phyloP scores from a whole-genome alignment of 2,888 invertebrate species.

The Drosophila mayaguana region DNA sequence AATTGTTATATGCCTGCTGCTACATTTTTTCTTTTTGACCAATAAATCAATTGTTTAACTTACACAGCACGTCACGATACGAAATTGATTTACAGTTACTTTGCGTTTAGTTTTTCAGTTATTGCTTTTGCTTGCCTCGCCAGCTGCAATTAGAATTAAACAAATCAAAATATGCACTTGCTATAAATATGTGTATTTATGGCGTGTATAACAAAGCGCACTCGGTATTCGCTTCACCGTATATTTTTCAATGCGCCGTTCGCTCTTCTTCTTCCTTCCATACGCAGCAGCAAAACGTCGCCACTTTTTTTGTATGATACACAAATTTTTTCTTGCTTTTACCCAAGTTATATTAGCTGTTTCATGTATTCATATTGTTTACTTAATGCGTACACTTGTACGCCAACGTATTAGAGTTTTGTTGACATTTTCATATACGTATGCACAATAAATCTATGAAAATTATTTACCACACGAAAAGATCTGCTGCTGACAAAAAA shows the following conservation, averaged over 20 bases:
- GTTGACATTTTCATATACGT: conserved; percentile 38
- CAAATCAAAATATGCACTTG: conserved; percentile 46
- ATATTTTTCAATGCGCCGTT: conserved; percentile 50
- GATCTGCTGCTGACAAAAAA: conserved; percentile 67
- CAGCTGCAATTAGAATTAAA: conserved; percentile 55
- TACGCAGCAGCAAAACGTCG: conserved; percentile 57
- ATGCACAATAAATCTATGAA: conserved; percentile 47
- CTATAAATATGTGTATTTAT: conserved; percentile 32
- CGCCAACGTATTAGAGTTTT: conserved; percentile 22
- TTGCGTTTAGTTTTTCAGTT: not conserved
- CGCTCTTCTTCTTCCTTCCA: conserved; percentile 41
- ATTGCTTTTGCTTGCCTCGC: conserved; percentile 8
- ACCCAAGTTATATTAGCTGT: conserved; percentile 2
- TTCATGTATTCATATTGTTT: not conserved
- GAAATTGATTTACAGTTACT: conserved; percentile 27
- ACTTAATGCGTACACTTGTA: not conserved
- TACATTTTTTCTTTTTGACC: conserved; percentile 6
- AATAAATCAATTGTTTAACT: conserved; percentile 55
- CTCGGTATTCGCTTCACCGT: conserved; percentile 45
- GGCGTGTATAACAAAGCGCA: conserved; percentile 32
- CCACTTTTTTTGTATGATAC: conserved; percentile 50
- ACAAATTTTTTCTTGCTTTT: conserved; percentile 32
- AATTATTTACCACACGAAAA: conserved; percentile 67
- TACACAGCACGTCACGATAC: conserved; percentile 41
- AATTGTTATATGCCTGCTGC: conserved; percentile 42